Base-by-base conservation (phyloP, 2,888 invertebrate genomes). In the Creontiades dilutus region DNA sequence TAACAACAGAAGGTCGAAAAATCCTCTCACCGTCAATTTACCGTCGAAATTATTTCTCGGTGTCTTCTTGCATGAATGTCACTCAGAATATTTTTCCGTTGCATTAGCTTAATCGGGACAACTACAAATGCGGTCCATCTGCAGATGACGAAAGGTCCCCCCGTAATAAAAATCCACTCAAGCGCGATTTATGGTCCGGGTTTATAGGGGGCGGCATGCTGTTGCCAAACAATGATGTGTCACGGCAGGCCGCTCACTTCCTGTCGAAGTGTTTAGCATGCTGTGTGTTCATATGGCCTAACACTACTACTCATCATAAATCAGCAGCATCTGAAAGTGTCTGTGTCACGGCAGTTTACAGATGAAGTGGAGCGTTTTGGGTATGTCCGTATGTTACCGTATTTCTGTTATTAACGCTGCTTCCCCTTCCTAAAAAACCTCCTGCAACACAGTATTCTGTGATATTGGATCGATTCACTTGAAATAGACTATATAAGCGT, bases 311-410 rank as follows among this genome's bases (percentile, higher is more conserved):
- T n/a, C n/a, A n/a, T n/a, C n/a, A n/a, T n/a, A n/a, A n/a, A n/a
- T n/a, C n/a, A n/a, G n/a, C n/a, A 23, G 23, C 68, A 68, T 68
- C 23, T 68, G 68, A 68, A 68, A 68, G 68, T 68, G 68, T 68
- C 68, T 68, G 68, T 68, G 68, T 68, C 68, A 68, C 68, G 68
- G 68, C 68, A 68, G 68, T 68, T 68, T 68, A 68, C 68, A n/a
- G 68, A 68, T 68, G 68, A 68, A 68, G 68, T 68, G 68, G 68
- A 68, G 68, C 68, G 68, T 11, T 23, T 23, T 68, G 68, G 23
- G 68, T 68, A 68, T 19, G 68, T 68, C 61, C 61, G 16, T 68
- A 23, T 23, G 68, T 23, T 68, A 68, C 23, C 61, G n/a, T 14
- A 19, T 61, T 19, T 37, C 37, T 37, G 37, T 37, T 7, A 37